These are phyloP conservation scores for Tachystola acroxantha DNA, from an alignment of 2,888 invertebrate species.

Conservation along the genomic window DNA sequence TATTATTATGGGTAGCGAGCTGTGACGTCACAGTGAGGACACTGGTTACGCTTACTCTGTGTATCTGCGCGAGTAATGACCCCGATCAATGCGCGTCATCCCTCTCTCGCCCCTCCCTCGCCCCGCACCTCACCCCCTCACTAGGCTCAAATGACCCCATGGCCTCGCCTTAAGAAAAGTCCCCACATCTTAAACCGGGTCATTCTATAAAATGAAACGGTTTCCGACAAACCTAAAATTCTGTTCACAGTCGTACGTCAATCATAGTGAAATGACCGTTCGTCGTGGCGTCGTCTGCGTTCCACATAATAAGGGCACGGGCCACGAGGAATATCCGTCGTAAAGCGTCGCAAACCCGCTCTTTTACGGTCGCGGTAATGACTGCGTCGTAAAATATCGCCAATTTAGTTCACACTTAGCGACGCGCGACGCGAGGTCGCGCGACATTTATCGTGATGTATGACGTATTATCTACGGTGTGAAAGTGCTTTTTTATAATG, in stretches of 20 bases:
- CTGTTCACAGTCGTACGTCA: slow-evolving; percentile 5
- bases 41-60: too few relatives aligned
- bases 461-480: slow-evolving; percentile 5
- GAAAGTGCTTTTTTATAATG: not conserved
- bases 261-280: slow-evolving; percentile 3
- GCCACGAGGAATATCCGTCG: slow-evolving; percentile 57
- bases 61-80: too few relatives aligned
- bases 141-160: too few relatives aligned
- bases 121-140: too few relatives aligned
- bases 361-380: slow-evolving; percentile 62
- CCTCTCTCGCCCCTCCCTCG: too few relatives aligned
- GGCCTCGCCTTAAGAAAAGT: too few relatives aligned
- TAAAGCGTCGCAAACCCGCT: slow-evolving; percentile 51
- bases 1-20: too few relatives aligned
- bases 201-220: too few relatives aligned
- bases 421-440: slow-evolving; percentile 25
- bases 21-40: too few relatives aligned
- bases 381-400: slow-evolving; percentile 67
- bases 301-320: slow-evolving; percentile 16
- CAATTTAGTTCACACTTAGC: slow-evolving; percentile 69
- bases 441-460: slow-evolving; percentile 19
- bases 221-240: slow-evolving; percentile 3
- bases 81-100: too few relatives aligned
- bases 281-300: not conserved
- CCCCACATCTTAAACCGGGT: too few relatives aligned